Evolutionary conservation across 2,888 invertebrate species (phyloP), one percentile per base, ranked within the genome.

Genomic region (Archaeoteleia sp.): DNA sequence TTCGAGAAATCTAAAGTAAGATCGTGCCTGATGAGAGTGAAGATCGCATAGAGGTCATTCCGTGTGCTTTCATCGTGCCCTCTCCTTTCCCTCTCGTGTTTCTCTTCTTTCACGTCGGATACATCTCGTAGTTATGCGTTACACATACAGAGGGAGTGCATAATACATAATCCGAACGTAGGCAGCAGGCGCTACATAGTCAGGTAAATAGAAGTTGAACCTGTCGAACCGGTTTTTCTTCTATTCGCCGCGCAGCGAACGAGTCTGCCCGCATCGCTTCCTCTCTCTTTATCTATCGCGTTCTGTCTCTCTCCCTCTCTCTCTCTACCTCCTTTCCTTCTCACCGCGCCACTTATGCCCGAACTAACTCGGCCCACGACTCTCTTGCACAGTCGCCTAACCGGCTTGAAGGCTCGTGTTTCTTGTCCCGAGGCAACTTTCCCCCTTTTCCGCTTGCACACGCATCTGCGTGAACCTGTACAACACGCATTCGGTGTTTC

Each of bases 221-320:
- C 80, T 78, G 83, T 80, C 80, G 73, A 78, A 83, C 84, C 83
- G 84, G 84, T 84, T 84, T 79, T 70, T 35, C 74, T 60, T 12
- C 48, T n/a, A 7, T 25, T 15, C 35, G 35, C 35, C 35, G 35
- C 54, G 15, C 13, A 10, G 34, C 29, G 42, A 58, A 51, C 68
- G 67, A 63, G 71, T 71, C 67, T 32, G 46, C 66, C 29, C 49
- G 54, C 61, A 25, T 23, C 34, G 17, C 39, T 30, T 20, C 23
- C 10, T 55, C 12, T 70, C 60, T 23, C 23, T 25, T 12, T 55
- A 7, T 35, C 35, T 9, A 32, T 32, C n/a, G 4, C 35, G 4
- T 6, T 35, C 35, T 35, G 6, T 20, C 46, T 46, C 32, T 46
- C 30, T n/a, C 7, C 14, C 45, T n/a, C n/a, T 46, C 35, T 49